These are phyloP conservation scores for Tenualosa ilisha DNA, from an alignment of 2,797 vertebrate species.

Conservation along the genomic window DNA sequence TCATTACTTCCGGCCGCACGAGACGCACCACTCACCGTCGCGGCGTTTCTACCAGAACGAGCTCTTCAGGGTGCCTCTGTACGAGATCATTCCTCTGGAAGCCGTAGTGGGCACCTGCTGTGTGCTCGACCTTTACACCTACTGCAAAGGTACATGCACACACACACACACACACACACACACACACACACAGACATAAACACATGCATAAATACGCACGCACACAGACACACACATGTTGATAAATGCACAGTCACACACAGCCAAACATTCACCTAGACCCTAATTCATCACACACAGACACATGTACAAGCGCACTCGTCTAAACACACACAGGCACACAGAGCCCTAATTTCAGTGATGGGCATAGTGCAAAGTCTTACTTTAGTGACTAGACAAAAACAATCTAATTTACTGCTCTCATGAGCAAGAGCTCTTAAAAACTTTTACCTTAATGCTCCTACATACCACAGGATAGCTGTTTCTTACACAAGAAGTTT, in stretches of 20 bases:
- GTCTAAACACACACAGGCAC: background rate
- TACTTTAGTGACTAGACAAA: no score
- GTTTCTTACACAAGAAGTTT: no score
- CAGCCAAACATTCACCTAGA: background rate
- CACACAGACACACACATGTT: background rate
- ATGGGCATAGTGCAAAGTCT: no score
- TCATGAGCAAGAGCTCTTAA: no score
- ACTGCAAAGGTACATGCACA: slow-evolving; percentile 85
- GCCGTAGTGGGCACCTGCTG: slow-evolving; percentile 96
- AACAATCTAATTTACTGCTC: no score
- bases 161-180: background rate
- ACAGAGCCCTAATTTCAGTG: background rate
- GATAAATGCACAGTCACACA: background rate
- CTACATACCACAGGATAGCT: no score
- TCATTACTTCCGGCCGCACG: slow-evolving; percentile 97
- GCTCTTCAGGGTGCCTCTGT: slow-evolving; percentile 94
- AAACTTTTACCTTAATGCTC: no score
- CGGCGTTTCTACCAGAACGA: slow-evolving; percentile 94
- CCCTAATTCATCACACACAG: background rate
- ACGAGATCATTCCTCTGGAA: slow-evolving; percentile 97
- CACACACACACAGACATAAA: background rate
- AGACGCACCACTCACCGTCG: slow-evolving; percentile 89
- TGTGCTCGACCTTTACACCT: slow-evolving; percentile 94
- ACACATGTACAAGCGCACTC: background rate
- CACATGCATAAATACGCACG: background rate